A percentile compares a stretch with the other conserved stretches of the same genome.
phyloP scores from a whole-genome alignment of 2,113 vertebrate species.

The Megaptera novaeangliae region DNA sequence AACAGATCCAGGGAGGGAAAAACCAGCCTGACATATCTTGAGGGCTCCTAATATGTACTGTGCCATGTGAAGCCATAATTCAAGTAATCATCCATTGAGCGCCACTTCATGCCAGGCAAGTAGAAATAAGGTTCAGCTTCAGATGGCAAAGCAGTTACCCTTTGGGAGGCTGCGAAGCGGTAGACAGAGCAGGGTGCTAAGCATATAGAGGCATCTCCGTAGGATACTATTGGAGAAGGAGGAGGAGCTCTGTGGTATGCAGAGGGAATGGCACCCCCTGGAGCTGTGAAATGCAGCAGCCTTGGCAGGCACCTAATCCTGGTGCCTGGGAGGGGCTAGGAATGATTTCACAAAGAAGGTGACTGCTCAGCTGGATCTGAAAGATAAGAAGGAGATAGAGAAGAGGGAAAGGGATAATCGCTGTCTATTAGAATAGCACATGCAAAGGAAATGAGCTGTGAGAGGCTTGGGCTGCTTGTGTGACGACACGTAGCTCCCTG shows the following conservation, averaged over 20 bases:
- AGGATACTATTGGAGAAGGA: rapidly evolving
- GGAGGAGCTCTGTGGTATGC: not conserved
- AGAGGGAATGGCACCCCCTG: rapidly evolving
- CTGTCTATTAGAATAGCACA: not conserved
- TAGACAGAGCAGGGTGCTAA: not conserved
- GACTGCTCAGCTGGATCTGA: not conserved
- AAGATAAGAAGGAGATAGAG: not conserved
- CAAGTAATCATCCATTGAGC: not conserved
- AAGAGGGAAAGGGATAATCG: not conserved
- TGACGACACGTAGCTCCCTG: not conserved
- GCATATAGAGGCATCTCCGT: not conserved
- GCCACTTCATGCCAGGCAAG: not conserved
- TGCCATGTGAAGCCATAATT: not conserved
- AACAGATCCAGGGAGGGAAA: not conserved
- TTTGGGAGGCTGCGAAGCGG: rapidly evolving
- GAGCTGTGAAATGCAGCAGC: not conserved
- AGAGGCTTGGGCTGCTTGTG: not conserved
- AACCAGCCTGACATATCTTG: not conserved
- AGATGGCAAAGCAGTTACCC: not conserved
- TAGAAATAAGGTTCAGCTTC: not conserved
- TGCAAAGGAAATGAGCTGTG: not conserved
- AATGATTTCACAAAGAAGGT: not conserved
- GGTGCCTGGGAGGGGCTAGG: not conserved
- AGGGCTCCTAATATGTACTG: not conserved
- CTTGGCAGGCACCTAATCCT: not conserved